phyloP scores from a whole-genome alignment of 2,888 invertebrate species.

The Uloborus plumipes region DNA sequence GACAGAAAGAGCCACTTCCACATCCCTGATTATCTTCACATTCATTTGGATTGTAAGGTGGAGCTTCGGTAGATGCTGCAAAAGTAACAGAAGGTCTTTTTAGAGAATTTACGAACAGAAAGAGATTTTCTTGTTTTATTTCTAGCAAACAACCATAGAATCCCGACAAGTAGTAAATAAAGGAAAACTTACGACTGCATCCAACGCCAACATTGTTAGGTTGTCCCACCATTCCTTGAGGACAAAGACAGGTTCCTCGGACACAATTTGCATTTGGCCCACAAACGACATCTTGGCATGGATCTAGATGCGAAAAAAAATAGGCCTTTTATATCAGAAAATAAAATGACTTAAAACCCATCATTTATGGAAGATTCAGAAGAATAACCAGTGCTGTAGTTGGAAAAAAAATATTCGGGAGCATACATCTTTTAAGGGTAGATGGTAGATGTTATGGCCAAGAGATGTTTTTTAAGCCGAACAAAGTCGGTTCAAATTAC shows the following conservation, averaged over 20 bases:
- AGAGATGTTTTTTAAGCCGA: too few relatives aligned
- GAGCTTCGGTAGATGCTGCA: slow-evolving; percentile 51
- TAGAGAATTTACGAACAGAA: too few relatives aligned
- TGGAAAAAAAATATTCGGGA: too few relatives aligned
- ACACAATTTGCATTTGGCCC: slow-evolving; percentile 84
- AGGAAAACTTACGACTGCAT: slow-evolving; percentile 58
- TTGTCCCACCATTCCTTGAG: slow-evolving; percentile 85
- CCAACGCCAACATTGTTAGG: slow-evolving; percentile 74
- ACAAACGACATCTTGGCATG: slow-evolving; percentile 82
- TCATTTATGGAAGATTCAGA: too few relatives aligned
- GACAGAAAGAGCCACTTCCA: slow-evolving; percentile 55
- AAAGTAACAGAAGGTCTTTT: neutral
- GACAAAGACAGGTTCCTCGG: slow-evolving; percentile 82
- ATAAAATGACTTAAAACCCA: too few relatives aligned
- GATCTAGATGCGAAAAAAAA: slow-evolving; percentile 73
- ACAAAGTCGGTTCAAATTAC: too few relatives aligned
- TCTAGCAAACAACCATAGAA: too few relatives aligned
- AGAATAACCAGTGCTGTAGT: too few relatives aligned
- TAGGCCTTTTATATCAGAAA: neutral
- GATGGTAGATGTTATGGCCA: too few relatives aligned
- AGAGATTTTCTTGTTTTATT: too few relatives aligned
- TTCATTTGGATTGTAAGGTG: slow-evolving; percentile 41
- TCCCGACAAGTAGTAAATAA: neutral
- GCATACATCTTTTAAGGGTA: too few relatives aligned
- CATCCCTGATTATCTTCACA: slow-evolving; percentile 64